Evolutionary conservation across 2,888 invertebrate genomes (phyloP).

Genomic region (Lasioglossum figueresi): DNA sequence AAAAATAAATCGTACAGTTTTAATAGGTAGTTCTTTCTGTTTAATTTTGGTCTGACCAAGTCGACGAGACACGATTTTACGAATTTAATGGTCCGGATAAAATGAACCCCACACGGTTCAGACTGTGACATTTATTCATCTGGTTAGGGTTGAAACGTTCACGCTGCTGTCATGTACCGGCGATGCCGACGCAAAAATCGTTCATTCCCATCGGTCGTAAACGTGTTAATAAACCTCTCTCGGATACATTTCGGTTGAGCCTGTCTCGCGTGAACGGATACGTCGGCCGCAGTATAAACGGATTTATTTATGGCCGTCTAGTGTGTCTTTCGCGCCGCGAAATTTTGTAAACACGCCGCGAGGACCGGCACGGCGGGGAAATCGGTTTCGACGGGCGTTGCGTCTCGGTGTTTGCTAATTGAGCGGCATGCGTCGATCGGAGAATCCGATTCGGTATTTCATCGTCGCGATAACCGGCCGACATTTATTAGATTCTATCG

Average conservation of each 20-base stretch:
- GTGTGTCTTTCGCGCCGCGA: neutral
- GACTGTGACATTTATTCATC: neutral
- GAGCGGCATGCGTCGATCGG: conserved; percentile 15
- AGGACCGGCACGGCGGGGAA: neutral
- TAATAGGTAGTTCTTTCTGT: neutral
- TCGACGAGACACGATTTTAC: too few species aligned
- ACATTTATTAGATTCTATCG: conserved; percentile 49
- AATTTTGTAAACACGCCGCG: neutral
- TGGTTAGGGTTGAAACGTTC: neutral
- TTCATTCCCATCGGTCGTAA: neutral
- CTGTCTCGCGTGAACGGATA: neutral
- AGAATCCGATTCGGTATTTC: conserved; percentile 43
- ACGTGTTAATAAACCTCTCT: neutral
- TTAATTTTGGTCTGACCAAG: neutral
- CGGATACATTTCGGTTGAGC: neutral
- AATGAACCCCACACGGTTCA: neutral
- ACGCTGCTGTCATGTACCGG: neutral
- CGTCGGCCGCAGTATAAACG: neutral
- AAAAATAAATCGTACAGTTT: too few species aligned
- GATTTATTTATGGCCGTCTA: neutral
- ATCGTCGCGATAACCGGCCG: conserved; percentile 39
- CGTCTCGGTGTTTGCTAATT: conserved; percentile 24
- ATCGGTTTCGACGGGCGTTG: neutral
- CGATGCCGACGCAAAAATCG: neutral
- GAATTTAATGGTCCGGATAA: neutral